Base-by-base conservation (phyloP, 2,113 vertebrate genomes). In the Motacilla tschutschensis region DNA sequence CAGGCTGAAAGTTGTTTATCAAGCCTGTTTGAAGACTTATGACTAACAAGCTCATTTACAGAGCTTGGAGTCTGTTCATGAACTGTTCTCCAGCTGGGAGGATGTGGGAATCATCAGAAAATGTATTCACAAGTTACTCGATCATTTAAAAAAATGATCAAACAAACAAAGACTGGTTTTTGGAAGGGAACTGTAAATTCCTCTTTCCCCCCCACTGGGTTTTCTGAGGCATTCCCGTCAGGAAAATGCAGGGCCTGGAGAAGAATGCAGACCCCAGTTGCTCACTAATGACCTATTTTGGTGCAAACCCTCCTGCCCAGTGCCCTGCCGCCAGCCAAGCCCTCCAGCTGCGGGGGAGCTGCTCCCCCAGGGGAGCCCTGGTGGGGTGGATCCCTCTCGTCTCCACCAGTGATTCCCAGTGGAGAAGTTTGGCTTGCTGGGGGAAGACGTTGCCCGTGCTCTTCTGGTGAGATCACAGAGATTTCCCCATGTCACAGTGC, bases 91-190 rank as follows among this genome's bases (percentile, higher is more conserved):
- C 94, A 95, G 94, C 94, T 94, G 94, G 91, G 94, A 95, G 94
- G 93, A 95, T 95, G 94, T 95, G 93, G 91, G 93, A 95, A 94
- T 93, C 94, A 94, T 95, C 91, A 94, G 94, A 93, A 94, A 95
- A 93, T 89, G 93, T 90, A 93, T 93, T 95, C 93, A 89, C 93
- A 92, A 94, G 94, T 94, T 95, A 92, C 91, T 94, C 26, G 89
- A 94, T 95, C 93, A 66, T 93, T 90, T 91, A 44, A 79, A 93
- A 89, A 86, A 89, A 66, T 1, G 24, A 94, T 94, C 94, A 90
- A 92, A 94, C 91, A 91, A 94, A 95, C 76, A 93, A 86, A 90
- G 91, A 8, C 82, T 90, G 76, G 31, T 31, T 86, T 94, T 87
- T 95, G 91, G 92, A 93, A 90, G 76, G 44, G 87, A 94, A 44